A percentile compares a stretch with the other conserved stretches of the same genome.
phyloP scores from a whole-genome alignment of 2,113 vertebrate genomes.

The Rissa tridactyla region DNA sequence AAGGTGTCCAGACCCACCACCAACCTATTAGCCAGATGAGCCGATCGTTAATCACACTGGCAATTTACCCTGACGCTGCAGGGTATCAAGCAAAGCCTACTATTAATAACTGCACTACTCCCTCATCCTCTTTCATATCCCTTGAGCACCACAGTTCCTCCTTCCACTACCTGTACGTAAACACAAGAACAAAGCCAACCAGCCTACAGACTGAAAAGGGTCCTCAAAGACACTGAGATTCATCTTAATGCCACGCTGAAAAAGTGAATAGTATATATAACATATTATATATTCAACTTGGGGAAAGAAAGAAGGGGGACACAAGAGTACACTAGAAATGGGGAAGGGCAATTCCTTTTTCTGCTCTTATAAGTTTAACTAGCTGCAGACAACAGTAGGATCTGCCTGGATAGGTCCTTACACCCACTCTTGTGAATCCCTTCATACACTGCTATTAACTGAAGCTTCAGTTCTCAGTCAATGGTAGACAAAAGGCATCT shows the following conservation, averaged over 20 bases:
- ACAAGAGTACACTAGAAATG: accelerated
- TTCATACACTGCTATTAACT: background rate
- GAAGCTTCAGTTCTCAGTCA: background rate
- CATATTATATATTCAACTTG: background rate
- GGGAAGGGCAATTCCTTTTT: background rate
- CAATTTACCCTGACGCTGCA: background rate
- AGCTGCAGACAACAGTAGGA: background rate
- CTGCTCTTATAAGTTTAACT: background rate
- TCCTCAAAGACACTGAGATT: background rate
- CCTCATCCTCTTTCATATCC: background rate
- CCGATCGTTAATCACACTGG: background rate
- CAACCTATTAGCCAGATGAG: background rate
- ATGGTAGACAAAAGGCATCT: background rate
- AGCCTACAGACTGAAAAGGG: background rate
- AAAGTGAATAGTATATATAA: background rate
- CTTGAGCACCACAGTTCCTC: background rate
- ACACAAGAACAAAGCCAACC: background rate
- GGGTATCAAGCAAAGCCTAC: background rate
- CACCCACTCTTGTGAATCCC: background rate
- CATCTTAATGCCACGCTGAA: background rate
- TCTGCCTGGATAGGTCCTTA: background rate
- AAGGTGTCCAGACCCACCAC: background rate
- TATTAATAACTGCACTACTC: background rate
- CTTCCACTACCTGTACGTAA: background rate
- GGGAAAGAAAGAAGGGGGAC: background rate